Conservation (phyloP, 1,140 invertebrate species). For the Dufourea novaeangliae region DNA sequence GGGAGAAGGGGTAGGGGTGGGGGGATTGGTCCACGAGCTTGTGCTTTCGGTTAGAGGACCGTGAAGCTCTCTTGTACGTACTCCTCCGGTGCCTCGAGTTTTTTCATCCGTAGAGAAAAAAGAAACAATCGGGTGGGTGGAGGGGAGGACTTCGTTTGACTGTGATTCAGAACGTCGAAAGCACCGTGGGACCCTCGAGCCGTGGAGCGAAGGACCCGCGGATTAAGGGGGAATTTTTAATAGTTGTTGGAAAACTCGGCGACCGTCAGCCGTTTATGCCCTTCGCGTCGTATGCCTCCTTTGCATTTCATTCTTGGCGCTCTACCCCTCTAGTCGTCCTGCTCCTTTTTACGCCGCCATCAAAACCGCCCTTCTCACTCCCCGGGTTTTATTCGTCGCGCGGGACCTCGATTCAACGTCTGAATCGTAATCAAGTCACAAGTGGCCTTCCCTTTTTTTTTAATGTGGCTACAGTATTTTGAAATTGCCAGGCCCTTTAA, state of each 20-base stretch:
- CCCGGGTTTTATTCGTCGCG: slow-evolving; percentile 9
- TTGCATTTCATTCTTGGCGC: slow-evolving; percentile 12
- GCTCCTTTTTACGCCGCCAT: slow-evolving; percentile 9
- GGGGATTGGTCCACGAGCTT: too few species aligned
- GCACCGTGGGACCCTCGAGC: not conserved
- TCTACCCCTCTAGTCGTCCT: not conserved
- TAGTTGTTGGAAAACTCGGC: not conserved
- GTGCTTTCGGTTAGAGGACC: not conserved
- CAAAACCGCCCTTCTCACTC: too few species aligned
- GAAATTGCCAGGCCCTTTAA: slow-evolving; percentile 34
- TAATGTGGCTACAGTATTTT: not conserved
- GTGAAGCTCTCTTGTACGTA: not conserved
- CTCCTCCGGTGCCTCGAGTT: not conserved
- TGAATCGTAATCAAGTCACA: slow-evolving; percentile 31
- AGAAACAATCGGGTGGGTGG: not conserved
- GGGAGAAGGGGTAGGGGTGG: not conserved
- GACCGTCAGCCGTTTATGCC: not conserved
- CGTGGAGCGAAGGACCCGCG: not conserved
- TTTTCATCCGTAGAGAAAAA: too few species aligned
- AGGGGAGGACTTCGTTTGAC: not conserved
- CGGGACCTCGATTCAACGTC: slow-evolving; percentile 26
- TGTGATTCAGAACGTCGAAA: not conserved
- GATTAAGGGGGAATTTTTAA: slow-evolving; percentile 32
- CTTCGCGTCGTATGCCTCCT: not conserved
- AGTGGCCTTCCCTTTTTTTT: slow-evolving; percentile 5